These are phyloP conservation scores for Notothenia coriiceps DNA, from an alignment of 2,113 vertebrate species.

Conservation along the genomic window DNA sequence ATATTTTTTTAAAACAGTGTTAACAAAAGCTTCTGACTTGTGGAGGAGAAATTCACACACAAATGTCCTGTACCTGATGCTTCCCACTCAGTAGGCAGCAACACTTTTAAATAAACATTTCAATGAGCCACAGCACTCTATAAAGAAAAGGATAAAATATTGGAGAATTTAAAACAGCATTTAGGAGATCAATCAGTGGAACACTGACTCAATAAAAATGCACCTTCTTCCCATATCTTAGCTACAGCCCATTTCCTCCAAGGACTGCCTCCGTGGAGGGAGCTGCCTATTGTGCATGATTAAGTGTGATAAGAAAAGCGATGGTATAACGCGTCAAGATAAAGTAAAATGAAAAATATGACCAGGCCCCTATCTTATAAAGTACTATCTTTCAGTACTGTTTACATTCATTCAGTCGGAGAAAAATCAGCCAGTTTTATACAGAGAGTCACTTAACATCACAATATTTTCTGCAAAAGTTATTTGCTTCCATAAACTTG, in stretches of 20 bases:
- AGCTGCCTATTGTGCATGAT: slow-evolving; percentile 24
- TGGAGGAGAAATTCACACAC: background rate
- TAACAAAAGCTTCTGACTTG: slow-evolving; percentile 3
- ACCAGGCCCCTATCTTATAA: background rate
- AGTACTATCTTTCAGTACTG: background rate
- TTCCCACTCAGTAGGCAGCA: background rate
- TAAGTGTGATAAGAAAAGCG: slow-evolving; percentile 45
- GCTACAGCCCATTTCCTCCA: slow-evolving; percentile 22
- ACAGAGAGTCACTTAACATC: background rate
- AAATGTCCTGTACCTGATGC: background rate
- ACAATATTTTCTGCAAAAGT: background rate
- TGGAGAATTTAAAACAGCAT: slow-evolving; percentile 2
- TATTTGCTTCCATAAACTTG: background rate
- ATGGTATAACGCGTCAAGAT: slow-evolving; percentile 10
- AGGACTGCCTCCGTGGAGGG: slow-evolving; percentile 7
- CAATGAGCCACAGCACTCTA: background rate
- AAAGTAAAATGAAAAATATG: slow-evolving; percentile 23
- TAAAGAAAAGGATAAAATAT: background rate
- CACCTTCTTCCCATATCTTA: slow-evolving; percentile 8
- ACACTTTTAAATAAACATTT: background rate
- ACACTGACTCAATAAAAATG: background rate
- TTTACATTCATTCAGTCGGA: background rate
- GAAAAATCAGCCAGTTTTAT: background rate
- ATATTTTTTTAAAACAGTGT: background rate
- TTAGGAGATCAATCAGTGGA: background rate